phyloP scores from a whole-genome alignment of 2,888 invertebrate genomes.

The Dugesia japonica region DNA sequence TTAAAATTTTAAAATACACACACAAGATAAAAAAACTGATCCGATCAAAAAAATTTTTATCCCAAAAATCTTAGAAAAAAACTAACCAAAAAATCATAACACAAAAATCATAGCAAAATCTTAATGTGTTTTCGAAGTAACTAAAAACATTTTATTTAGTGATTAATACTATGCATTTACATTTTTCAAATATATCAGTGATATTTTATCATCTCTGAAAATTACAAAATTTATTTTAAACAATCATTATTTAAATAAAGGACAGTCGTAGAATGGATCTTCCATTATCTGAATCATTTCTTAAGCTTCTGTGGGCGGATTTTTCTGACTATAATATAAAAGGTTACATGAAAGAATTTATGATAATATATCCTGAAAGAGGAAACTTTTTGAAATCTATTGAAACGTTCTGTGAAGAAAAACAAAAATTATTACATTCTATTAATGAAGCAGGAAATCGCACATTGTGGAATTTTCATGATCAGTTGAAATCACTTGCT shows the following conservation, averaged over 20 bases:
- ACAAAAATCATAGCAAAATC: too few species aligned
- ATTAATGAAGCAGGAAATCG: conserved; percentile 47
- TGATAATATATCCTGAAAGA: conserved; percentile 61
- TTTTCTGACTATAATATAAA: conserved; percentile 34
- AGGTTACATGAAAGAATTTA: conserved; percentile 52
- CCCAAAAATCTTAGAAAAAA: too few species aligned
- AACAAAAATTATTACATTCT: conserved; percentile 61
- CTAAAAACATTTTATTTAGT: background rate
- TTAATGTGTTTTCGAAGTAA: too few species aligned
- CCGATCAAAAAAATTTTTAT: too few species aligned
- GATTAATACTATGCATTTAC: background rate
- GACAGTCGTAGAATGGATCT: conserved; percentile 87
- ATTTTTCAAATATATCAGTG: too few species aligned
- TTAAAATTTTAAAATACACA: too few species aligned
- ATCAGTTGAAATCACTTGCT: background rate
- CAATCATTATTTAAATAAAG: too few species aligned
- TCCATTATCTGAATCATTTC: conserved; percentile 66
- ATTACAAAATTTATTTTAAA: too few species aligned
- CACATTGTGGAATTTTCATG: background rate
- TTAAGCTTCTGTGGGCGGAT: background rate
- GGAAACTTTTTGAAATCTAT: conserved; percentile 65
- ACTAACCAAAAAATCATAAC: too few species aligned
- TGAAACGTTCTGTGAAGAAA: conserved; percentile 56
- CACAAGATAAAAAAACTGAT: too few species aligned
- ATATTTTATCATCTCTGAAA: too few species aligned